These are phyloP conservation scores for Synanceia verrucosa DNA, from an alignment of 2,797 vertebrate genomes.

Conservation along the genomic window DNA sequence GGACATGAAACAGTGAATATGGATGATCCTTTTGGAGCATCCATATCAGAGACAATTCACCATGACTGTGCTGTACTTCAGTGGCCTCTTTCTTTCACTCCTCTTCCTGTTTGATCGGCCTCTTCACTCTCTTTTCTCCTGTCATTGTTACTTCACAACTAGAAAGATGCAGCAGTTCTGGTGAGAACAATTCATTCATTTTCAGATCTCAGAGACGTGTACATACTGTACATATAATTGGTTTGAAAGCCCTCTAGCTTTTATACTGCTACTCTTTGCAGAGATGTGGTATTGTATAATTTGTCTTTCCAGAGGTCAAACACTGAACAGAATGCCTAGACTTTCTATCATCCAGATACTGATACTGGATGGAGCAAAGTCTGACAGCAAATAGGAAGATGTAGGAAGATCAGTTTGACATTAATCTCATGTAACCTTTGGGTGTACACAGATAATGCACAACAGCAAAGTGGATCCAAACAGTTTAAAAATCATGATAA, in stretches of 20 bases:
- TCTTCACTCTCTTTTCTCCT: neutral
- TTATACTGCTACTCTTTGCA: neutral
- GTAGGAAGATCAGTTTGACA: too few species aligned
- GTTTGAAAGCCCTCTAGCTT: neutral
- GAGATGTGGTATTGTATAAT: neutral
- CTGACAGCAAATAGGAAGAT: neutral
- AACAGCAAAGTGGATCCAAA: neutral
- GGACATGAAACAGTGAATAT: neutral
- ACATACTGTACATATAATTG: neutral
- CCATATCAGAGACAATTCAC: neutral
- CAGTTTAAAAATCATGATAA: neutral
- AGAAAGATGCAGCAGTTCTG: neutral
- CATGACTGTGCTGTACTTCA: neutral
- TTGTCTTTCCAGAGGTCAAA: neutral
- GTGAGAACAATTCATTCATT: too few species aligned
- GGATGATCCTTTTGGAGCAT: neutral
- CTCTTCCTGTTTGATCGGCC: constrained; percentile 1
- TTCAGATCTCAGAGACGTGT: neutral
- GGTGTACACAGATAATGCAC: neutral
- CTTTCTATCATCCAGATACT: neutral
- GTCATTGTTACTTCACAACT: neutral
- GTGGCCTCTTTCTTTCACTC: constrained; percentile 15
- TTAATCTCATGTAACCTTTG: too few species aligned
- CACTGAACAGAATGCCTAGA: neutral
- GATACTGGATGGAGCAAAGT: neutral